Conservation (phyloP, 2,113 vertebrate genomes). For the Leucoraja erinaceus region DNA sequence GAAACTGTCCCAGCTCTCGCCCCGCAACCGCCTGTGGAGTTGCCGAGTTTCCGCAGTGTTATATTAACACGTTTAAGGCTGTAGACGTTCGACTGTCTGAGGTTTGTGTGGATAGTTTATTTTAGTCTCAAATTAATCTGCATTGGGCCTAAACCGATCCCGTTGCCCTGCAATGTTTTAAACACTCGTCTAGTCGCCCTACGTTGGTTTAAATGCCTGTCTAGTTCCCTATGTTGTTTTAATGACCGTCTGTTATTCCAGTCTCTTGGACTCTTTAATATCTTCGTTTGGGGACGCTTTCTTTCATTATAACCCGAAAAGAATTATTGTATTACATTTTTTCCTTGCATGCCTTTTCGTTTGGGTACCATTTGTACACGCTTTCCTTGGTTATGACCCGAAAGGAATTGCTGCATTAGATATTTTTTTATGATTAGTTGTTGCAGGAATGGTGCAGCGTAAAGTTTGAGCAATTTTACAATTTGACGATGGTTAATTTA, state of each 20-base stretch:
- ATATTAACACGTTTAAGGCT: background rate
- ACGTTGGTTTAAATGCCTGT: no score
- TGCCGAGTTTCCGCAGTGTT: slow-evolving; percentile 26
- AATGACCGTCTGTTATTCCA: background rate
- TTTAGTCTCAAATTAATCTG: slow-evolving; percentile 47
- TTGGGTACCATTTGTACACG: background rate
- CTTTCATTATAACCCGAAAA: background rate
- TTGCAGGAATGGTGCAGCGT: slow-evolving; percentile 48
- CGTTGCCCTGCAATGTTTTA: slow-evolving; percentile 41
- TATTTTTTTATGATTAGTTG: background rate
- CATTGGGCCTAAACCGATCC: slow-evolving; percentile 51
- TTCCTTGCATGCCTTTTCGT: background rate
- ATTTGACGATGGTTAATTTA: background rate
- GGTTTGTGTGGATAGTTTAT: slow-evolving; percentile 23
- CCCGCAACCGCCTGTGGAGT: slow-evolving; percentile 1
- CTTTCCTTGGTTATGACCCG: background rate
- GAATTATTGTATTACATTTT: no score
- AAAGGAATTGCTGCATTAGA: background rate
- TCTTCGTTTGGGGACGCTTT: background rate
- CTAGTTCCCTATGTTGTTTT: no score
- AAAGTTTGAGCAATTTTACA: slow-evolving; percentile 41
- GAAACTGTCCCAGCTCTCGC: background rate
- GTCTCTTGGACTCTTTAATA: background rate
- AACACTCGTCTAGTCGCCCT: no score
- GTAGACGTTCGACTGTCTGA: slow-evolving; percentile 17